Evolutionary conservation across 2,888 invertebrate species (phyloP), one percentile per base, ranked within the genome.

Genomic region (Cheilosia urbana): DNA sequence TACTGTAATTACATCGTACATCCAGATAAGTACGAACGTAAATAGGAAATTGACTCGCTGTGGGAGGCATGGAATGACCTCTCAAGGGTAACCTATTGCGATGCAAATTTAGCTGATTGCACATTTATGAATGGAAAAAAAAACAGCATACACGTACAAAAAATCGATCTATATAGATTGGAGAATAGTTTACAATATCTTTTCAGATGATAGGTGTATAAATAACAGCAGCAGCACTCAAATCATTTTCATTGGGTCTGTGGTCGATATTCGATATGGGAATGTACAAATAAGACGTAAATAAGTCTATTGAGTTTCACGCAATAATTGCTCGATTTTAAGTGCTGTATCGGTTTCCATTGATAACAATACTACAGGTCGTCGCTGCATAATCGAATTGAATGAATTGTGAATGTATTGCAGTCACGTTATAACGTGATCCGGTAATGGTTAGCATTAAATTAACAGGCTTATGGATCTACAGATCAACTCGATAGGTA

Each of bases 31-130:
- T 57, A 45, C 45, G 17, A 55, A 58, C 47, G 78, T 42, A 78
- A 37, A 73, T 78, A 77, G 82, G 66, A 77, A 81, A 76, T 60
- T 47, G 45, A 60, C 55, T 63, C 55, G 60, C 68, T 83, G 68
- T 51, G 78, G 62, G 60, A 63, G 76, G 40, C 78, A 66, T 55
- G 57, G 30, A 58, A 47, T 83, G 66, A 83, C 83, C 83, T 68
- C 40, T 78, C 73, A 83, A 83, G 78, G 82, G 82, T 47, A 78
- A 34, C 60, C 71, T 77, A 82, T 60, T 82, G 78, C 82, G 82
- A 77, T 77, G 82, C 34, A 77, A 66, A 72, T 82, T 82, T 71
- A 77, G 65, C 45, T 68, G 77, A 82, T 47, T 77, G 60, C 47
- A 47, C 30, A 24, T 72, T 72, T 53, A 66, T 72, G 58, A 82